These are phyloP conservation scores for Myotis findleyi DNA, from an alignment of 2,797 vertebrate species.

Conservation along the genomic window DNA sequence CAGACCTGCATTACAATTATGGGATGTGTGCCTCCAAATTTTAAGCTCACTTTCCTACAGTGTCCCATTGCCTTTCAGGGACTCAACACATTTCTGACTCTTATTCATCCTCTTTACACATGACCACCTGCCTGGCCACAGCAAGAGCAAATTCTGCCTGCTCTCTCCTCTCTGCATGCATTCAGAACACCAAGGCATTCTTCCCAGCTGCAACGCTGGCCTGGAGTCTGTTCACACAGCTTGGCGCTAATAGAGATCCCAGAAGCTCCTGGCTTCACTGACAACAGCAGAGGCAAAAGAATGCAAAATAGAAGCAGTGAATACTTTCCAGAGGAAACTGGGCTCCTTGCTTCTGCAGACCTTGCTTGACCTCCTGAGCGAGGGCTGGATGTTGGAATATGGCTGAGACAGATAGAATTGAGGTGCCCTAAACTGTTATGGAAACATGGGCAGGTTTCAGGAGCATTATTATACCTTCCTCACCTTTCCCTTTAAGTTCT, in stretches of 20 bases:
- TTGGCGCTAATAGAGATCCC: constrained; percentile 66
- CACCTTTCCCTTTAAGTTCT: neutral
- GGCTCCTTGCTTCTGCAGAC: constrained; percentile 59
- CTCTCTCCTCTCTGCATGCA: neutral
- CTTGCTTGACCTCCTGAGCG: constrained; percentile 64
- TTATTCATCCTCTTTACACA: neutral
- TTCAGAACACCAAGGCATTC: neutral
- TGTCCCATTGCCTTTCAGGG: neutral
- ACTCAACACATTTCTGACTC: neutral
- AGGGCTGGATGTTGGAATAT: constrained; percentile 27
- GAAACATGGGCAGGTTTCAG: neutral
- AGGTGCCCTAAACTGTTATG: neutral
- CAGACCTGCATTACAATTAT: neutral
- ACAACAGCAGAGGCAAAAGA: constrained; percentile 61
- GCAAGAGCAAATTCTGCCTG: neutral
- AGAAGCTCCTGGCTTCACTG: constrained; percentile 65
- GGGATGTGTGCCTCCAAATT: neutral
- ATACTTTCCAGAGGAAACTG: constrained; percentile 71
- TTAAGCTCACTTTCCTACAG: neutral
- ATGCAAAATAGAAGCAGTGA: constrained; percentile 53
- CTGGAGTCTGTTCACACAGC: constrained; percentile 41
- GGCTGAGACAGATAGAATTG: neutral
- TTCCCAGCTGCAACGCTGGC: constrained; percentile 30
- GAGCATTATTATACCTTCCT: neutral
- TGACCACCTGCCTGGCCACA: neutral